Evolutionary conservation across 2,888 invertebrate species (phyloP), one percentile per base, ranked within the genome.

Genomic region (Osedax fenrisi): DNA sequence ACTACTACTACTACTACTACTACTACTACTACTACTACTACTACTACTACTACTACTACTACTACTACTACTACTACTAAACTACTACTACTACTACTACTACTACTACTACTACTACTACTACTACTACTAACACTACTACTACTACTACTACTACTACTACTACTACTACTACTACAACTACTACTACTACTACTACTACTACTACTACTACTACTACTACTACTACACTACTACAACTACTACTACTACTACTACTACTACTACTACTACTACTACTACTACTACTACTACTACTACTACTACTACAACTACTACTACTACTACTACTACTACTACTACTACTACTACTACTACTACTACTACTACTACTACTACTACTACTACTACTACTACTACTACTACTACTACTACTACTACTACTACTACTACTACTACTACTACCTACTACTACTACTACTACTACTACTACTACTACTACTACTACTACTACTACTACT

Each of bases 401-500:
- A 62, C 66, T 64, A 74, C 24, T 5, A 72, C 25, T 56, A 21
- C 24, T 1, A 59, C 71, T 2, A 75, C 73, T 61, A 75, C 73
- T 25, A 75, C 73, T 61, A 61, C 73, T 26, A 74, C 73, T 61
- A 74, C 73, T 61, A 74, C 22, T 61, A n/a, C n/a, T n/a, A n/a
- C n/a, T n/a, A n/a, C n/a, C n/a, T n/a, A n/a, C n/a, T n/a, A n/a
- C n/a, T n/a, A 75, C 27, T 61, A 75, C 73, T 74, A 74, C 73
- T 74, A 74, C 75, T 74, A 75, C 75, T 74, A 75, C 75, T 74
- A 75, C 75, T 75, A 75, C 75, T 74, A 75, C 75, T 75, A 74
- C 73, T 74, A 75, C 73, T 75, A 75, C 74, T 62, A 75, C 23
- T 61, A 72, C 26, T 61, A 72, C 59, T 72, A 72, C 59, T 61